These are phyloP conservation scores for Ostrea edulis DNA, from an alignment of 1,140 invertebrate genomes.

Conservation along the genomic window DNA sequence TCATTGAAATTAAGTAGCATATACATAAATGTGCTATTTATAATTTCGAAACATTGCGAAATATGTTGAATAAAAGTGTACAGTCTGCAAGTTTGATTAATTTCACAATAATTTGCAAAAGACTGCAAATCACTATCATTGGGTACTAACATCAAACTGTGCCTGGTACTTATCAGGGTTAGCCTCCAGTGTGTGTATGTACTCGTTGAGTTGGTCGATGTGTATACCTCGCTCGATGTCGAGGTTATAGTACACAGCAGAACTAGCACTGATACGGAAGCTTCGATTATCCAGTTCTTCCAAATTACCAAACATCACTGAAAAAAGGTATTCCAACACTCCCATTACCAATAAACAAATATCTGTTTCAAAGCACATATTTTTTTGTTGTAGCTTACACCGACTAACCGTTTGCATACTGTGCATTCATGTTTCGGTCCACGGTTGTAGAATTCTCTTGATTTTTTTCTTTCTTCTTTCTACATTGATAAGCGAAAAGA, in stretches of 20 bases:
- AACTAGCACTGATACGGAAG: slow-evolving; percentile 14
- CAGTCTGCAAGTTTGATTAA: too few relatives aligned
- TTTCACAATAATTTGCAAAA: too few relatives aligned
- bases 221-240: slow-evolving; percentile 51
- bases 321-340: slow-evolving; percentile 2
- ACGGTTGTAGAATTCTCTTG: neutral
- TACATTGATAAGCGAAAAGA: neutral
- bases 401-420: slow-evolving; percentile 7
- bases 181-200: slow-evolving; percentile 57
- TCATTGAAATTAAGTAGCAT: too few relatives aligned
- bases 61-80: too few relatives aligned
- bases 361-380: neutral
- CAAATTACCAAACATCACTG: slow-evolving; percentile 15
- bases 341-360: neutral
- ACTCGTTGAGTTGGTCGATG: slow-evolving; percentile 59
- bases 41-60: too few relatives aligned
- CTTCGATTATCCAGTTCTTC: neutral
- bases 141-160: slow-evolving; percentile 53
- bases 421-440: slow-evolving; percentile 2
- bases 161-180: slow-evolving; percentile 33
- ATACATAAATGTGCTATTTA: too few relatives aligned
- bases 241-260: slow-evolving; percentile 55
- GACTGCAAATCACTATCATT: too few relatives aligned
- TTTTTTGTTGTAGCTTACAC: neutral
- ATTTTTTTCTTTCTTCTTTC: slow-evolving; percentile 27